A percentile compares a stretch with the other conserved stretches of the same genome.
Evolutionary conservation across 2,888 invertebrate genomes (phyloP).

Genomic region (Coleophora flavipennella): DNA sequence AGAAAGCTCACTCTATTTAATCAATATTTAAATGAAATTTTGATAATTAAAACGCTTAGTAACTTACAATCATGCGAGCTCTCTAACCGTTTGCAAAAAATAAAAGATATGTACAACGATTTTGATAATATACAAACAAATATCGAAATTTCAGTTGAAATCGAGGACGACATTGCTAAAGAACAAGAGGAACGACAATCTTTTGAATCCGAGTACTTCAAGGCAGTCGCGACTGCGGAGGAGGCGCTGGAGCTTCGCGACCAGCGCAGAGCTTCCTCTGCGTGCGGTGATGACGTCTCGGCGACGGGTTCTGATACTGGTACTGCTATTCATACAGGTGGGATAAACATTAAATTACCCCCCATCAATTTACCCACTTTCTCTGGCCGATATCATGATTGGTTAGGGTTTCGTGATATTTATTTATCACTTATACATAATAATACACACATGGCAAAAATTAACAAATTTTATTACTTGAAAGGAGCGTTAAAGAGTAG

Average conservation of each 20-base stretch:
- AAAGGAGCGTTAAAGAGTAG: conserved; percentile 8
- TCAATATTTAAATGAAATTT: neutral
- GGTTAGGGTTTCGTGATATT: conserved; percentile 14
- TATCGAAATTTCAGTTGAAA: conserved; percentile 8
- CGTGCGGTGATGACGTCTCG: conserved; percentile 2
- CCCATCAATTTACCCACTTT: conserved; percentile 10
- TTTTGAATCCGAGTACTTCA: conserved; percentile 10
- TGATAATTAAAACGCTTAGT: neutral
- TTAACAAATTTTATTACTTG: conserved; percentile 13
- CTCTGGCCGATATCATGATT: conserved; percentile 10
- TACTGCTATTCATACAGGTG: conserved; percentile 1
- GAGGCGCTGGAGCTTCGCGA: conserved; percentile 3
- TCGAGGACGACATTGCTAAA: conserved; percentile 5
- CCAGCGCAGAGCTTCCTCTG: neutral
- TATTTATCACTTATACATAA: conserved; percentile 10
- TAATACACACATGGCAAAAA: conserved; percentile 5
- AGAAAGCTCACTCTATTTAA: conserved; percentile 3
- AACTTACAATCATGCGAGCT: conserved; percentile 3
- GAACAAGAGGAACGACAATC: conserved; percentile 6
- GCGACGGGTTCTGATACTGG: conserved; percentile 8
- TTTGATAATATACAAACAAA: conserved; percentile 9
- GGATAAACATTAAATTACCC: conserved; percentile 8
- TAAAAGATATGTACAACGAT: conserved; percentile 8
- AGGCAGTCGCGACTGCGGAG: conserved; percentile 5
- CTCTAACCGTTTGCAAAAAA: conserved; percentile 6